Evolutionary conservation across 2,797 vertebrate genomes (phyloP), one percentile per base, ranked within the genome.

Genomic region (Rhabdomys pumilio): DNA sequence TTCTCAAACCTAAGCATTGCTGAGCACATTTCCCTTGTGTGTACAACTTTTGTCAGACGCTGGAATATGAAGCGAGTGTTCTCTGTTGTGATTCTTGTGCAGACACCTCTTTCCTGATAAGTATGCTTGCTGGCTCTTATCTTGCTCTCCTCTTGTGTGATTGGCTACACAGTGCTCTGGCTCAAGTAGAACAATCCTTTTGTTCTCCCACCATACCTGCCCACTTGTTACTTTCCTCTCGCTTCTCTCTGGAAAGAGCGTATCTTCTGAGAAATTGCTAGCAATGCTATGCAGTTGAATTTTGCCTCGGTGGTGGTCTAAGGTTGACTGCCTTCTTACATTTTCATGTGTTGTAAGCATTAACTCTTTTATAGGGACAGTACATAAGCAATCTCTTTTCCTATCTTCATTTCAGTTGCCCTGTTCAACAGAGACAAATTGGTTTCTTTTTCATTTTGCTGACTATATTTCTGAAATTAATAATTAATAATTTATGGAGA

Each of bases 361-460:
- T 96, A 91, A 63, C 83, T 95, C n/a, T 50, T 65, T 96, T 67
- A 95, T 29, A 94, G 72, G 87, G 50, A 84, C 14, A 75, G 38
- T 91, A 75, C 53, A 89, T 89, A 93, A 96, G 94, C 94, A 94
- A 92, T 67, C 65, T 81, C 2, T 97, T 95, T 93, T 95, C 92
- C 93, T 94, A 84, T 61, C 31, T 96, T 96, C 75, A 57, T 95
- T 91, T 97, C 67, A 90, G 61, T 80, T 97, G 26, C 59, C 90
- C 75, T 93, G 6, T 90, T 93, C 81, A 97, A 73, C 88, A 95
- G 82, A 92, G n/a, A 81, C 73, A 94, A 77, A 89, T 81, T 86
- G 69, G 93, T 89, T 97, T 93, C 31, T 75, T 96, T 97, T 97
- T 93, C 67, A 81, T 94, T 96, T 94, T 94, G 47, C 72, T 89